These are phyloP conservation scores for Phasianus colchicus DNA, from an alignment of 2,113 vertebrate genomes.

Conservation along the genomic window DNA sequence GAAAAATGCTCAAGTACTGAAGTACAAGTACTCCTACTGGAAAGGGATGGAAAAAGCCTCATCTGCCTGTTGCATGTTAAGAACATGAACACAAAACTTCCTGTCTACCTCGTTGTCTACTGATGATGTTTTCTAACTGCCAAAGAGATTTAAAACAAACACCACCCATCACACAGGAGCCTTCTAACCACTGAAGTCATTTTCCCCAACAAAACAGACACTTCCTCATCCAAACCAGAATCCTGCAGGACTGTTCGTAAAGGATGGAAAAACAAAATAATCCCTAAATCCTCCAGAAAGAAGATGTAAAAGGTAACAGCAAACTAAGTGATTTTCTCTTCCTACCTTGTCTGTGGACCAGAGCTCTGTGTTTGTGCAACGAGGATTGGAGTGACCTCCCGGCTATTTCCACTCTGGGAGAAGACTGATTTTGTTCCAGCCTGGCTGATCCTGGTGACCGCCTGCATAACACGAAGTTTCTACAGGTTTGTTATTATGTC, in stretches of 20 bases:
- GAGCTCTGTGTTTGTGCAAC: slow-evolving; percentile 96
- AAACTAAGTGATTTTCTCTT: not conserved
- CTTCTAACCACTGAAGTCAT: not conserved
- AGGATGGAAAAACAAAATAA: not conserved
- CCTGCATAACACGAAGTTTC: slow-evolving; percentile 80
- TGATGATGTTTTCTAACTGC: not conserved
- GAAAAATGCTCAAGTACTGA: fast-evolving
- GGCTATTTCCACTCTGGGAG: slow-evolving; percentile 95
- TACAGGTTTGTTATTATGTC: slow-evolving; percentile 71
- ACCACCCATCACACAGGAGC: fast-evolving
- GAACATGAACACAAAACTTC: not conserved
- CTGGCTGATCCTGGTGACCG: slow-evolving; percentile 94
- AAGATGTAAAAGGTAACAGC: not conserved
- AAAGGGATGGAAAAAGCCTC: not conserved
- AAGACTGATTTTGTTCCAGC: slow-evolving; percentile 95
- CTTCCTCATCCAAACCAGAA: not conserved
- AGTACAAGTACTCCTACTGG: not conserved
- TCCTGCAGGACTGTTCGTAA: not conserved
- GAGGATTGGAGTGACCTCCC: slow-evolving; percentile 92
- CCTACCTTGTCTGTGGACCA: slow-evolving; percentile 95
- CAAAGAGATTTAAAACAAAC: not conserved
- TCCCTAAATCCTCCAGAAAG: not conserved
- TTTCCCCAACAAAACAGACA: not conserved
- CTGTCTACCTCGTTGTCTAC: not conserved
- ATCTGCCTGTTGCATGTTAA: not conserved